phyloP scores from a whole-genome alignment of 2,888 invertebrate genomes.

The Nephrotoma flavescens region DNA sequence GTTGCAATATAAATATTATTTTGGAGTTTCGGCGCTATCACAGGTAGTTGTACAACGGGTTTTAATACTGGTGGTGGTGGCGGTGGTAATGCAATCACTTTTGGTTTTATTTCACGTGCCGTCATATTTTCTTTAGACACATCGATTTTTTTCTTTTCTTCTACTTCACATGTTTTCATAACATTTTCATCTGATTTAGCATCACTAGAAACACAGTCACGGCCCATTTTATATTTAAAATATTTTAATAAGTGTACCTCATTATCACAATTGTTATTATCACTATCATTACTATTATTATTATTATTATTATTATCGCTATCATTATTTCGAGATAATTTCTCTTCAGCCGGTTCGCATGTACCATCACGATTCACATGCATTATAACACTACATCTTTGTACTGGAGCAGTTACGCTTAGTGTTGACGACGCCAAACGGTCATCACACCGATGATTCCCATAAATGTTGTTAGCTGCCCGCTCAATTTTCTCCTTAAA shows the following conservation, averaged over 20 bases:
- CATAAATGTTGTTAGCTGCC: constrained; percentile 10
- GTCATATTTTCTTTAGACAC: background rate
- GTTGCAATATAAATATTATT: constrained; percentile 12
- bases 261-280: constrained; percentile 5
- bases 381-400: constrained; percentile 68
- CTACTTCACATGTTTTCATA: background rate
- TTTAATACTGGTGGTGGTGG: constrained; percentile 5
- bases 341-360: constrained; percentile 28
- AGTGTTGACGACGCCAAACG: background rate
- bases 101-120: background rate
- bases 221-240: constrained; percentile 30
- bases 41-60: constrained; percentile 10
- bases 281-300: background rate
- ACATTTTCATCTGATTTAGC: background rate
- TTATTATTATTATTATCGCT: background rate
- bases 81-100: background rate
- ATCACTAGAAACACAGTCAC: constrained; percentile 15
- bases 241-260: constrained; percentile 10
- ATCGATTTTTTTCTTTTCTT: background rate
- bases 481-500: constrained; percentile 10
- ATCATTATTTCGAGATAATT: constrained; percentile 15
- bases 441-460: background rate
- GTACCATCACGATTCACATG: constrained; percentile 69
- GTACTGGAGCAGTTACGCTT: constrained; percentile 23
- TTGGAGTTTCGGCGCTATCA: constrained; percentile 15